Percentiles rank a stretch among this genome's conserved stretches.
These are phyloP conservation scores for Okapia johnstoni DNA, from an alignment of 2,113 vertebrate genomes.

Conservation along the genomic window DNA sequence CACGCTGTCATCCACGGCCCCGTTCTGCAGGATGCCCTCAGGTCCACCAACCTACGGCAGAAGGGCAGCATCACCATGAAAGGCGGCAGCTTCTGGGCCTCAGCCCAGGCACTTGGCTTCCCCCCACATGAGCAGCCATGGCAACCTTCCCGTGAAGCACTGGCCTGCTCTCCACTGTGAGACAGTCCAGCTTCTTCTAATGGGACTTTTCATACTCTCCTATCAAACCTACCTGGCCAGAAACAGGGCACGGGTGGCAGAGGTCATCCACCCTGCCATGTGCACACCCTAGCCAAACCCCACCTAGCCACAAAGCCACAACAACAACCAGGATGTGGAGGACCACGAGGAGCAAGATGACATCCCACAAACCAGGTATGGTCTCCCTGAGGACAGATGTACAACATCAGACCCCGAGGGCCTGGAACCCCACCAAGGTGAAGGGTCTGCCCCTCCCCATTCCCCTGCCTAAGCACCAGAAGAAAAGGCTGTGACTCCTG, in stretches of 20 bases:
- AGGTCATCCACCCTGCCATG: not conserved
- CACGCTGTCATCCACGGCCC: slow-evolving; percentile 90
- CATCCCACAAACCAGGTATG: not conserved
- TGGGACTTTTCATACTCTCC: not conserved
- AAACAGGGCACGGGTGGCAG: not conserved
- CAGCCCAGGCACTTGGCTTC: not conserved
- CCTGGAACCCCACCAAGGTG: not conserved
- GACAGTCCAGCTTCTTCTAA: not conserved
- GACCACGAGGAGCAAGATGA: not conserved
- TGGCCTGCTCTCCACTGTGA: not conserved
- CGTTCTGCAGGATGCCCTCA: slow-evolving; percentile 93
- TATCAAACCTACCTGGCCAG: not conserved
- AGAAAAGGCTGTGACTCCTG: not conserved
- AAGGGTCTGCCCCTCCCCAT: not conserved
- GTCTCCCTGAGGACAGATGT: not conserved
- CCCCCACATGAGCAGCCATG: not conserved
- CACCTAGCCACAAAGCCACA: not conserved
- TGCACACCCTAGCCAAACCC: not conserved
- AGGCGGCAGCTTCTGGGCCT: not conserved
- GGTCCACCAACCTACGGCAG: slow-evolving; percentile 89
- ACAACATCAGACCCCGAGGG: not conserved
- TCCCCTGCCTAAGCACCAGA: not conserved
- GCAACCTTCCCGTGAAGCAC: not conserved
- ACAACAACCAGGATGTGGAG: not conserved
- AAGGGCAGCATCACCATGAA: not conserved